Evolutionary conservation across 1,140 invertebrate species (phyloP).

Genomic region (Rhyzopertha dominica): DNA sequence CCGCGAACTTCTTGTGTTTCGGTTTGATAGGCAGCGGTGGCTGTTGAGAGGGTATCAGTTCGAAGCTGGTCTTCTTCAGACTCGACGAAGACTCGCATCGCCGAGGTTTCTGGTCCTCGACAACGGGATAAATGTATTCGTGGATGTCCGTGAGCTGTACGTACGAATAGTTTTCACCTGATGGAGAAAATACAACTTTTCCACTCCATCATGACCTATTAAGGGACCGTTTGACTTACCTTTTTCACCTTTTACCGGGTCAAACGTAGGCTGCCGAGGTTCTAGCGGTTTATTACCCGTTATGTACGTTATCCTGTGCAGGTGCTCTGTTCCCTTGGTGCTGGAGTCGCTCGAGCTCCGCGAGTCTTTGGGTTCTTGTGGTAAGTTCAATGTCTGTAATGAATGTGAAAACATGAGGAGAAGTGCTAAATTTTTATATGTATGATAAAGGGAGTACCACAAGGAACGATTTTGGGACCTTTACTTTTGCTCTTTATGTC

Average conservation of each 20-base stretch:
- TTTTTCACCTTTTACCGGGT: slow-evolving; percentile 33
- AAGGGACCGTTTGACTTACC: slow-evolving; percentile 6
- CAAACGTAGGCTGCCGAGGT: slow-evolving; percentile 35
- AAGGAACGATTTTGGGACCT: no score
- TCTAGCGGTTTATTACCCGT: slow-evolving; percentile 39
- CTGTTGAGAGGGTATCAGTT: slow-evolving; percentile 33
- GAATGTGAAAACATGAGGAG: slow-evolving; percentile 16
- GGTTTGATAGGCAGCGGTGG: slow-evolving; percentile 51
- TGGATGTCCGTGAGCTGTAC: slow-evolving; percentile 77
- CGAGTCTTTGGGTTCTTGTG: slow-evolving; percentile 62
- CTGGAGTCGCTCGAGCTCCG: slow-evolving; percentile 61
- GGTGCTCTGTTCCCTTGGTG: slow-evolving; percentile 41
- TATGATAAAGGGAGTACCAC: no score
- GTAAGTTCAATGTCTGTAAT: slow-evolving; percentile 72
- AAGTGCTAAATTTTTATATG: slow-evolving; percentile 14
- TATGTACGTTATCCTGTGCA: no score
- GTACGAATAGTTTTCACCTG: slow-evolving; percentile 71
- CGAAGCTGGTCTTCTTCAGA: slow-evolving; percentile 47
- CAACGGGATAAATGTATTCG: slow-evolving; percentile 77
- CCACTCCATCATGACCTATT: background rate
- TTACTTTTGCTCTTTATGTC: no score
- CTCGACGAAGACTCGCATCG: slow-evolving; percentile 55
- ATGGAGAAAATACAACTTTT: slow-evolving; percentile 4
- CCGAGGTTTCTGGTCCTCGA: slow-evolving; percentile 57
- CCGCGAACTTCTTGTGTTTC: slow-evolving; percentile 41